A percentile compares a stretch with the other conserved stretches of the same genome.
Evolutionary conservation across 2,113 vertebrate species (phyloP).

Genomic region (Corynorhinus townsendii): DNA sequence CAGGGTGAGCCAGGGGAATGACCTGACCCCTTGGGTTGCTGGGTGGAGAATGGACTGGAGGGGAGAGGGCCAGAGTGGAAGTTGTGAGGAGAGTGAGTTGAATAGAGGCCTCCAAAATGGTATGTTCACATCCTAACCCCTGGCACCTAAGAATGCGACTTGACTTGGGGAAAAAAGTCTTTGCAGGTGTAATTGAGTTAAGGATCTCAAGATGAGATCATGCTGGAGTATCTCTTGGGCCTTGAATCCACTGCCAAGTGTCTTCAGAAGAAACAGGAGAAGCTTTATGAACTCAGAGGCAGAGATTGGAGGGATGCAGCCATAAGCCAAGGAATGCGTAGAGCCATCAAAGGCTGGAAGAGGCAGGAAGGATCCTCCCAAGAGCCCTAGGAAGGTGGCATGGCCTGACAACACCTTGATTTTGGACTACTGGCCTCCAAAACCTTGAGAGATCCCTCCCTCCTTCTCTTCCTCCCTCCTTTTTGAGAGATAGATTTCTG

Average conservation of each 20-base stretch:
- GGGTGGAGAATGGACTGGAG: not conserved
- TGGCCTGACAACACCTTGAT: not conserved
- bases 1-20: not conserved
- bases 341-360: not conserved
- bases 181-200: not conserved
- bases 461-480: too few relatives aligned
- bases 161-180: not conserved
- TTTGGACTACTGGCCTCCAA: not conserved
- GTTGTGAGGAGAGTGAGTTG: not conserved
- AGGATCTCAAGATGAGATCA: not conserved
- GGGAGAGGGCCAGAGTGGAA: not conserved
- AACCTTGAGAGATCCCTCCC: not conserved
- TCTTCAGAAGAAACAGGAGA: not conserved
- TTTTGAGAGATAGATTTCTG: accelerated
- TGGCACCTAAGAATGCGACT: not conserved
- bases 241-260: not conserved
- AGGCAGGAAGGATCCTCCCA: not conserved
- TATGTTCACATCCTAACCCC: not conserved
- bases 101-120: not conserved
- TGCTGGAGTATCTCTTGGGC: not conserved
- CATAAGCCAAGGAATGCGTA: not conserved
- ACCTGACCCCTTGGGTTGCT: not conserved
- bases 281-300: too few relatives aligned
- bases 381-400: accelerated
- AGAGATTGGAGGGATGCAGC: not conserved